Conservation (phyloP, 1,140 invertebrate genomes). For the Galleria mellonella region DNA sequence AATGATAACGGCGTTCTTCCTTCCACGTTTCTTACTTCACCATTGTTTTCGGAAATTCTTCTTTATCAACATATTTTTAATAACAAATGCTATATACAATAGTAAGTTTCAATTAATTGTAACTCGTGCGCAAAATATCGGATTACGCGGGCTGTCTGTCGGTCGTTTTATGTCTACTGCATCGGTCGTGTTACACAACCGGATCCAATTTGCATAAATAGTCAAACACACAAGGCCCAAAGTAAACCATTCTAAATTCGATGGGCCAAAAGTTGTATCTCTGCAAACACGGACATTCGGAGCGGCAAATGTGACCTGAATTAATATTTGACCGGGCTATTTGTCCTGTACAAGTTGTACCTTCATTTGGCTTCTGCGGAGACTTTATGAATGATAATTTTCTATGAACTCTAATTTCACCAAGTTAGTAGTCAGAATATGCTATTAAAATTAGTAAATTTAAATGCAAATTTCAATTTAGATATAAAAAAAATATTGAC, state of each 20-base stretch:
- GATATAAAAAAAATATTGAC: too few relatives aligned
- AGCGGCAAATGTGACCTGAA: slow-evolving; percentile 61
- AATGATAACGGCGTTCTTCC: too few relatives aligned
- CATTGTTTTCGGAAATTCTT: too few relatives aligned
- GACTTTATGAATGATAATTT: slow-evolving; percentile 36
- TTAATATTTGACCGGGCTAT: slow-evolving; percentile 58
- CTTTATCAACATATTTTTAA: too few relatives aligned
- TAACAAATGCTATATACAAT: too few relatives aligned
- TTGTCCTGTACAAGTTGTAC: slow-evolving; percentile 34
- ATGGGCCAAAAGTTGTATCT: slow-evolving; percentile 63
- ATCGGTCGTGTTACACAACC: slow-evolving; percentile 25
- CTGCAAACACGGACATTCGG: slow-evolving; percentile 50
- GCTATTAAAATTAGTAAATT: slow-evolving; percentile 33
- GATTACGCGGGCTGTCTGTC: slow-evolving; percentile 13
- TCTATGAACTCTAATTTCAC: slow-evolving; percentile 39
- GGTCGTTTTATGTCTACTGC: slow-evolving; percentile 14
- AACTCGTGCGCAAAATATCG: slow-evolving; percentile 21
- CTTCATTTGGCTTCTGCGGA: slow-evolving; percentile 32
- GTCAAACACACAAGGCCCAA: slow-evolving; percentile 51
- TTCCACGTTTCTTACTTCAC: too few relatives aligned
- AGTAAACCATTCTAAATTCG: slow-evolving; percentile 63
- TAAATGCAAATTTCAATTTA: too few relatives aligned
- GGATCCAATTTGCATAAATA: slow-evolving; percentile 62
- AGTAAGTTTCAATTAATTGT: background rate
- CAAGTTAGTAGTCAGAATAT: slow-evolving; percentile 34